phyloP scores from a whole-genome alignment of 2,797 vertebrate genomes.

The Artibeus lituratus region DNA sequence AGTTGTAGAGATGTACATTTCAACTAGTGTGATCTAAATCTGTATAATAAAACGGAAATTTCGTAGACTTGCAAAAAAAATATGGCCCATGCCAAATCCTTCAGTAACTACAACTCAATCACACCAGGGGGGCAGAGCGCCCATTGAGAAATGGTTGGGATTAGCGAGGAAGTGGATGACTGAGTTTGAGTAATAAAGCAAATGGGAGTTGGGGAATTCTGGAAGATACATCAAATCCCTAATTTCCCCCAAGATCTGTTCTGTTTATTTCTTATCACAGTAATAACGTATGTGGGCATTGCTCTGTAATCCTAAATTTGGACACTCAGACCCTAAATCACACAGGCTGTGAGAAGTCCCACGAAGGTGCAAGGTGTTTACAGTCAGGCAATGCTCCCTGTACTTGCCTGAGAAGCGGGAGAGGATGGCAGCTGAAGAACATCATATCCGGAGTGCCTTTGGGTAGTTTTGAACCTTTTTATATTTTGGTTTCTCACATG shows the following conservation, averaged over 20 bases:
- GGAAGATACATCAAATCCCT: neutral
- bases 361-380: neutral
- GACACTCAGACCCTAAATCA: neutral
- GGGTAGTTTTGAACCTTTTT: neutral
- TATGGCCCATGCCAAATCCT: neutral
- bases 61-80: neutral
- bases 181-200: neutral
- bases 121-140: neutral
- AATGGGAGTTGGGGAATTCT: neutral
- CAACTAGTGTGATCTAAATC: neutral
- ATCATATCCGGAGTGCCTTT: neutral
- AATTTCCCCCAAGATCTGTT: neutral
- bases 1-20: constrained; percentile 17
- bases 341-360: neutral
- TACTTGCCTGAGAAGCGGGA: neutral
- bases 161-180: neutral
- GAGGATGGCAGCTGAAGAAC: neutral
- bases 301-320: neutral
- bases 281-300: neutral
- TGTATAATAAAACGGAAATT: neutral
- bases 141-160: neutral
- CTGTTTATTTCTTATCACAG: neutral
- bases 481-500: neutral
- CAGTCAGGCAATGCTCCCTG: neutral
- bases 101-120: neutral